Evolutionary conservation across 2,888 invertebrate genomes (phyloP).

Genomic region (Lymantria dispar): DNA sequence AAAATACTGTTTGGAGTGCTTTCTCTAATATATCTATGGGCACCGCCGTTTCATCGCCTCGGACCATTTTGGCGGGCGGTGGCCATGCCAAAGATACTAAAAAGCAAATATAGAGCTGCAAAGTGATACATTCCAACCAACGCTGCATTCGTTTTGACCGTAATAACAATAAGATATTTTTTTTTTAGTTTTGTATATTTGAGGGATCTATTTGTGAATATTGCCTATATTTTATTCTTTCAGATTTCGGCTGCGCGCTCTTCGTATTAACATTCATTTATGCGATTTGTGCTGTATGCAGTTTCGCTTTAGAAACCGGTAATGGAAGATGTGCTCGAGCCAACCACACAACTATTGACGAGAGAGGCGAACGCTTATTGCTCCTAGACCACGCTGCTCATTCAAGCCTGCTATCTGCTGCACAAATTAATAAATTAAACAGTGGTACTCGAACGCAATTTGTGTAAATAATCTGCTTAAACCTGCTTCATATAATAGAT

Average conservation of each 20-base stretch:
- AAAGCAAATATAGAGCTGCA: no score
- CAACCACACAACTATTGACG: slow-evolving; percentile 45
- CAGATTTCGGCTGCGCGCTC: slow-evolving; percentile 67
- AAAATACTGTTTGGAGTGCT: no score
- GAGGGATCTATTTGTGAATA: background rate
- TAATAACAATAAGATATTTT: no score
- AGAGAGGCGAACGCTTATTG: slow-evolving; percentile 66
- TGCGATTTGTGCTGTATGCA: slow-evolving; percentile 72
- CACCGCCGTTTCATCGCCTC: no score
- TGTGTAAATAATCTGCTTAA: slow-evolving; percentile 43
- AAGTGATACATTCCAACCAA: no score
- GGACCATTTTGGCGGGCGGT: no score
- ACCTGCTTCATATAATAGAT: background rate
- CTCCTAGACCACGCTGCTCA: slow-evolving; percentile 72
- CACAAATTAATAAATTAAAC: slow-evolving; percentile 68
- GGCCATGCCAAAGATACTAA: no score
- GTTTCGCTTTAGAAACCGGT: slow-evolving; percentile 66
- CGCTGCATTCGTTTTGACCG: no score
- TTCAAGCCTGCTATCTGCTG: slow-evolving; percentile 70
- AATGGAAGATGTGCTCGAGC: slow-evolving; percentile 50
- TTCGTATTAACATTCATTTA: slow-evolving; percentile 70
- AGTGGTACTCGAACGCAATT: slow-evolving; percentile 68
- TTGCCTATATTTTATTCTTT: slow-evolving; percentile 16
- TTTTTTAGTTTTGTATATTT: no score
- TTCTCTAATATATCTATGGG: no score